Evolutionary conservation across 2,888 invertebrate genomes (phyloP).

Genomic region (Drosophila crucigera): DNA sequence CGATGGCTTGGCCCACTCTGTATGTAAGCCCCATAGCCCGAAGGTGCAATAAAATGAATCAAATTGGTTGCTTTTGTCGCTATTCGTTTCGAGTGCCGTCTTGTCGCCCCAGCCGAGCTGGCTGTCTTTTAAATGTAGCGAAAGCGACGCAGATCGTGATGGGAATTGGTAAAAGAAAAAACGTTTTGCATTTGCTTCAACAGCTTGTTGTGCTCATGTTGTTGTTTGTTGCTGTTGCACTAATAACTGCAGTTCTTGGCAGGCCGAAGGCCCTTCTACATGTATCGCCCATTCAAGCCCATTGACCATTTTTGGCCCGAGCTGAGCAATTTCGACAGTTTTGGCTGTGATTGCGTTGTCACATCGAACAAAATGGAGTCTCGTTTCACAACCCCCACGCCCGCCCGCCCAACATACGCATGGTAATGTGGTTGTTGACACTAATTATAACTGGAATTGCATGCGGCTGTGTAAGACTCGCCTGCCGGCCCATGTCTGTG

Average conservation of each 20-base stretch:
- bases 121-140: conserved; percentile 51
- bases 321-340: conserved; percentile 66
- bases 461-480: conserved; percentile 40
- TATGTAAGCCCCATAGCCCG: conserved; percentile 39
- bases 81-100: background rate
- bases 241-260: conserved; percentile 55
- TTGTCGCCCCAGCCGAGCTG: conserved; percentile 5
- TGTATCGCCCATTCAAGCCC: conserved; percentile 24
- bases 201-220: conserved; percentile 1
- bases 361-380: conserved; percentile 38
- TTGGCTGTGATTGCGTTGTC: conserved; percentile 69
- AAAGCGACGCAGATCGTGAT: conserved; percentile 69
- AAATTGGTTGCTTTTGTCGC: conserved; percentile 43
- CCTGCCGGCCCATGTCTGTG: conserved; percentile 24
- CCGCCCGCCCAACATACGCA: conserved; percentile 33
- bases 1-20: conserved; percentile 19
- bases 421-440: conserved; percentile 80
- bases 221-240: conserved; percentile 17
- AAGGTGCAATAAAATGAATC: conserved; percentile 65
- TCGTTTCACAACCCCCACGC: conserved; percentile 17
- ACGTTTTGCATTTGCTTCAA: conserved; percentile 14
- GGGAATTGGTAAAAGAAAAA: conserved; percentile 50
- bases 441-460: conserved; percentile 80
- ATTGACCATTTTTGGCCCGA: conserved; percentile 41
- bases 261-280: conserved; percentile 28